Evolutionary conservation across 1,140 invertebrate genomes (phyloP).

Genomic region (Coptotermes formosanus): DNA sequence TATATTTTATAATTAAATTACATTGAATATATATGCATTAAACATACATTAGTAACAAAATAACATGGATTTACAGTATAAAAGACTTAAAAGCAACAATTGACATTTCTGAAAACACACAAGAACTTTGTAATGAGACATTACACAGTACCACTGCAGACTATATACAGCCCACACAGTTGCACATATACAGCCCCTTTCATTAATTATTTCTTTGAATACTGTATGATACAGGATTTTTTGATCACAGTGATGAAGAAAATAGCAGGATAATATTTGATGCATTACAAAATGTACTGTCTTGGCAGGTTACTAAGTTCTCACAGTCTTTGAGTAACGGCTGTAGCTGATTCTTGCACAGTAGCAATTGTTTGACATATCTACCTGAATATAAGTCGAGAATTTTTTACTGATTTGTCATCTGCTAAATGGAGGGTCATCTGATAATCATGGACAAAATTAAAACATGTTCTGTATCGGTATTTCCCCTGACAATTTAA

Average conservation of each 20-base stretch:
- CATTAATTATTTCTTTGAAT: not conserved
- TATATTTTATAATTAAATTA: slow-evolving; percentile 17
- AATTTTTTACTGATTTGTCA: too few relatives aligned
- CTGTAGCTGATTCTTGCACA: too few relatives aligned
- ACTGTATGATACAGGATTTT: not conserved
- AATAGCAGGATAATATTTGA: not conserved
- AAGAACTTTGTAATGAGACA: not conserved
- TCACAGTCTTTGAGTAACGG: too few relatives aligned
- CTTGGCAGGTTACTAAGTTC: not conserved
- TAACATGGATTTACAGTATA: slow-evolving; percentile 17
- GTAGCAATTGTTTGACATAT: too few relatives aligned
- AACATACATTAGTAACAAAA: slow-evolving; percentile 20
- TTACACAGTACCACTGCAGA: not conserved
- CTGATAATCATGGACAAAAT: too few relatives aligned
- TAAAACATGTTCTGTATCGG: too few relatives aligned
- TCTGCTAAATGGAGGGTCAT: too few relatives aligned
- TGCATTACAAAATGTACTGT: not conserved
- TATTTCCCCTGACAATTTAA: too few relatives aligned
- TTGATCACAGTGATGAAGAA: not conserved
- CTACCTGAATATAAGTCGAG: too few relatives aligned
- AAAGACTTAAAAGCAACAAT: slow-evolving; percentile 13
- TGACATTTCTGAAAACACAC: not conserved
- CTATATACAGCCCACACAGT: not conserved
- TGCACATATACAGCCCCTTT: not conserved
- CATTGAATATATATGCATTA: slow-evolving; percentile 13